Evolutionary conservation across 2,797 vertebrate species (phyloP), one percentile per base, ranked within the genome.

Genomic region (Thalassophryne amazonica): DNA sequence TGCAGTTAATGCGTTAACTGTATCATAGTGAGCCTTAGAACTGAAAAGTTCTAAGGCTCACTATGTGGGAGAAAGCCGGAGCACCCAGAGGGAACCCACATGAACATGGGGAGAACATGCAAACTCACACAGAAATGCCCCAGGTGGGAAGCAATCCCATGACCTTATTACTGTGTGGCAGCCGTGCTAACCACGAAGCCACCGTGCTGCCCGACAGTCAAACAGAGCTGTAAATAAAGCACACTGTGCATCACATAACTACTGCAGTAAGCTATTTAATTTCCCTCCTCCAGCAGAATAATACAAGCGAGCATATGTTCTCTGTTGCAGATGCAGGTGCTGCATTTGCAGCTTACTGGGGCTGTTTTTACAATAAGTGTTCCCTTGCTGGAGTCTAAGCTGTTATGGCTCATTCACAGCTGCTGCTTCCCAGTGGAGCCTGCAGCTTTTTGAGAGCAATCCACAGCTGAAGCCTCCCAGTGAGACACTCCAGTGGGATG

Each of bases 401-500:
- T 51, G 53, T 46, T 34, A 14, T 27, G 16, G 41, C 52, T 46
- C 62, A 33, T 46, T 59, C 61, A 55, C 67, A 72, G 63, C 30
- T 50, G 50, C 60, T 55, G 41, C 28, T 52, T 75, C 76, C 69
- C 61, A 64, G 36, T 56, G 66, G 64, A 68, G 60, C 61, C 47
- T 29, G 28, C 23, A 9, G 52, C 57, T 79, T 64, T 75, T 37
- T 56, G 42, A 74, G 40, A 45, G 47, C 47, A 46, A 13, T 62
- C 83, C 34, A 59, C 49, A 76, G 60, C 72, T 60, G 69, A 57
- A 19, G 59, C 76, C 60, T 73, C 68, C 62, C 42, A 48, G 31
- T 2, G 10, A 74, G 55, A 21, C 30, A 33, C 32, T 64, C 48
- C 38, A 4, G 2, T 12, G 37, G 36, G 34, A 19, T 62, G 54